Conservation (phyloP, 2,888 invertebrate genomes). For the Odontothrips loti region DNA sequence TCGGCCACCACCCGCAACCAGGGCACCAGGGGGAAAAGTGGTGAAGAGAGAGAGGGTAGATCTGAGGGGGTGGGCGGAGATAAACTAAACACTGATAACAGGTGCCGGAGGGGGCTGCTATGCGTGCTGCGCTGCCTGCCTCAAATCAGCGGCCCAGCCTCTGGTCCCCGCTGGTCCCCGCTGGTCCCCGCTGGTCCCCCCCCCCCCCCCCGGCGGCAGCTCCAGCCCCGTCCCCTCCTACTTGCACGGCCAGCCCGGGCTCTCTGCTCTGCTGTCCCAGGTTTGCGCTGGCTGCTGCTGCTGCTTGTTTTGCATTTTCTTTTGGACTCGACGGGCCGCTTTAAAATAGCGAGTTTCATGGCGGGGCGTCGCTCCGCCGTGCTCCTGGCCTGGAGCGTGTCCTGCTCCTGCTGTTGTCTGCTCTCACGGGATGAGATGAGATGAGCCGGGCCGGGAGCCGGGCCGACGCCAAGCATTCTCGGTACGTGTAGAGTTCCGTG, state of each 20-base stretch:
- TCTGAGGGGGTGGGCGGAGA: background rate
- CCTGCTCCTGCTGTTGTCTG: background rate
- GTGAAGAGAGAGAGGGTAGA: background rate
- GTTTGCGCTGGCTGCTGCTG: background rate
- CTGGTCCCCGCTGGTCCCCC: too few relatives aligned
- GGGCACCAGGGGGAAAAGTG: background rate
- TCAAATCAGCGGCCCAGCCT: background rate
- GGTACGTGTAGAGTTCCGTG: background rate
- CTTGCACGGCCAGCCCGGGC: background rate
- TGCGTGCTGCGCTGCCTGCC: background rate
- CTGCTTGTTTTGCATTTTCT: conserved; percentile 9
- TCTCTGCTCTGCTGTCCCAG: background rate
- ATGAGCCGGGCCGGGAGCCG: too few relatives aligned
- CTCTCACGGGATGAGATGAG: background rate
- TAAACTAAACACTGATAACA: conserved; percentile 23
- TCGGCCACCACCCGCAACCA: too few relatives aligned
- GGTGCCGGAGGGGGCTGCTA: background rate
- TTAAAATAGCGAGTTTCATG: background rate
- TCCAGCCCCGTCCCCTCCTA: background rate
- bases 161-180: too few relatives aligned
- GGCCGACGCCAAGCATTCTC: background rate
- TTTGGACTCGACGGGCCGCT: background rate
- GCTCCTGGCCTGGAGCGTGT: background rate
- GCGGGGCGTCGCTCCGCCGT: background rate
- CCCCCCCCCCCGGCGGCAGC: background rate